Conservation (phyloP, 2,888 invertebrate species). For the Augochlorella aurata region DNA sequence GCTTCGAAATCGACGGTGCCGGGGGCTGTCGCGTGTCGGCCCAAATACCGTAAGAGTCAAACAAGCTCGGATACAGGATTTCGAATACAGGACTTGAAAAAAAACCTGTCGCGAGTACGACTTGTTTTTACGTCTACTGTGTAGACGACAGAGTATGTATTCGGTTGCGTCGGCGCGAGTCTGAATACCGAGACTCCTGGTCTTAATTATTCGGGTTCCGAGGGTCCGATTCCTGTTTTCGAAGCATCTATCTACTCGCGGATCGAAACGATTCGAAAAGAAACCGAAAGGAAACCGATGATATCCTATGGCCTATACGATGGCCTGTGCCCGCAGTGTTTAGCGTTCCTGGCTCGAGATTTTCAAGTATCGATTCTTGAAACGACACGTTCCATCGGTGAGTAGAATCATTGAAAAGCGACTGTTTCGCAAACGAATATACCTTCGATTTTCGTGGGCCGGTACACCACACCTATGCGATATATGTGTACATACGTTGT, state of each 20-base stretch:
- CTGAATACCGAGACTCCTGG: constrained; percentile 1
- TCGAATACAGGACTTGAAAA: constrained; percentile 19
- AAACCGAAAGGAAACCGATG: background rate
- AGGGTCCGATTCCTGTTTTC: background rate
- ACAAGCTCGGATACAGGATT: constrained; percentile 31
- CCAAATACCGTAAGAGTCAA: constrained; percentile 33
- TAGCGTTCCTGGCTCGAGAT: background rate
- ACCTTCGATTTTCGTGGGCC: constrained; percentile 43
- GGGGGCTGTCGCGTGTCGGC: constrained; percentile 23
- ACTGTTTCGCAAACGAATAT: background rate
- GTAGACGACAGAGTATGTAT: background rate
- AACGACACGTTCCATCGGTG: too few species aligned
- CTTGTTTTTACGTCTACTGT: background rate
- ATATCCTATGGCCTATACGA: background rate
- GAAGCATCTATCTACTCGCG: background rate
- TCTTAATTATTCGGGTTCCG: too few species aligned
- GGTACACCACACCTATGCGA: background rate
- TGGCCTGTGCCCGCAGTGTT: background rate
- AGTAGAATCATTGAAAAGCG: background rate
- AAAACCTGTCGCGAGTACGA: constrained; percentile 52
- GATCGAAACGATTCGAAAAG: background rate
- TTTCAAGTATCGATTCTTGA: too few species aligned
- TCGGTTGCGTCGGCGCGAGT: constrained; percentile 12
- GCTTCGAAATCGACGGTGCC: constrained; percentile 19
- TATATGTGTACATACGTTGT: background rate